Evolutionary conservation across 2,888 invertebrate genomes (phyloP).

Genomic region (Bembecia ichneumoniformis): DNA sequence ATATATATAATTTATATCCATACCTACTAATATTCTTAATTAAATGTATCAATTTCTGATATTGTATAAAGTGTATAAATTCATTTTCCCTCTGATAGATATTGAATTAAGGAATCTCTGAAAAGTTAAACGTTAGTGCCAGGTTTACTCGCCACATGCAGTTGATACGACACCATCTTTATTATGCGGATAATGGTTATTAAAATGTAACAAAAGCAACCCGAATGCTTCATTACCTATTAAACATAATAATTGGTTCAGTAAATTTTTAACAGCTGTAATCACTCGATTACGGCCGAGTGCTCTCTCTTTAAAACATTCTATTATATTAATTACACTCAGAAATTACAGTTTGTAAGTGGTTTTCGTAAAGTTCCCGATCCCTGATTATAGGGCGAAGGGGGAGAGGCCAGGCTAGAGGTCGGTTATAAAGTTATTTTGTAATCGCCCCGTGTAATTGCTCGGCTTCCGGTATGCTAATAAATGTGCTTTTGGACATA

Average conservation of each 20-base stretch:
- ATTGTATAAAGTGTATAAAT: too few species aligned
- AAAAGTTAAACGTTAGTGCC: too few species aligned
- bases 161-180: background rate
- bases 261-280: constrained; percentile 13
- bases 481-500: background rate
- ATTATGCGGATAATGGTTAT: background rate
- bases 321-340: constrained; percentile 36
- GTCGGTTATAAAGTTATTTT: constrained; percentile 21
- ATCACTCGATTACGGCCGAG: constrained; percentile 15
- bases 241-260: background rate
- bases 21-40: too few species aligned
- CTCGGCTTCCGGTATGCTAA: background rate
- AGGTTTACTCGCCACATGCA: background rate
- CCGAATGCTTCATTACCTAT: background rate
- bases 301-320: constrained; percentile 15
- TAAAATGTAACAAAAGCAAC: background rate
- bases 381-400: constrained; percentile 21
- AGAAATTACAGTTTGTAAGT: constrained; percentile 32
- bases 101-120: too few species aligned
- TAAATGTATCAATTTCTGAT: too few species aligned
- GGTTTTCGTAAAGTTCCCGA: constrained; percentile 36
- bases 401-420: constrained; percentile 9
- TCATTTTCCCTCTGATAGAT: too few species aligned
- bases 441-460: constrained; percentile 5
- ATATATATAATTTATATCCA: too few species aligned